Base-by-base conservation (phyloP, 2,113 vertebrate species). In the Seriola aureovittata region DNA sequence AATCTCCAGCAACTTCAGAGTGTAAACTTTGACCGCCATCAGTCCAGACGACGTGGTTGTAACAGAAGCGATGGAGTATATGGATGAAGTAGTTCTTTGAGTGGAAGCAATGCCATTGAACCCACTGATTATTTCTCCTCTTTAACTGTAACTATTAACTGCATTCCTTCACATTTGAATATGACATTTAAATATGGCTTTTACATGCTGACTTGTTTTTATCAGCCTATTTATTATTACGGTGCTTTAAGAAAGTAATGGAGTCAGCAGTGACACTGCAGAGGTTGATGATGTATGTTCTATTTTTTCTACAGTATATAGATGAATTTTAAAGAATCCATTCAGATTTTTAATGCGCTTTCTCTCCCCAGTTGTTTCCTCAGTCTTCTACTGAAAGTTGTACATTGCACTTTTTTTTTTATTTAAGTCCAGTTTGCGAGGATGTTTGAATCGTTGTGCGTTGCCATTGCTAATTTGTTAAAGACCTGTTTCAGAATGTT, bases 191-290 rank as follows among this genome's bases (percentile, higher is more conserved):
- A 80, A 81, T 77, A 71, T 55, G 86, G 67, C 64, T 72, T 83
- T 83, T 23, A 40, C 59, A 65, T 68, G 48, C 76, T 57, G 44
- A 71, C 23, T 70, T 84, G 19, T 71, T 91, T 91, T 88, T 84
- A 90, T 75, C 81, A 82, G 83, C 70, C 77, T 93, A 92, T 93
- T 92, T 92, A 90, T 92, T 92, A 90, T 93, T 88, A 88, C 63
- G 89, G 91, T 94, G 92, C 92, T 94, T 90, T 82, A 60, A 81
- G 67, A 87, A 75, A 78, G 84, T 89, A 68, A 72, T 42, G 64
- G 12, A 54, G 14, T 79, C 55, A 83, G 64, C 76, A 69, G 57
- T 75, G 52, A 81, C 4, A 19, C 64, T 80, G 68, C 54, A 16
- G 72, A 67, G 34, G 16, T 50, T 29, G 69, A 81, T 34, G 23